Evolutionary conservation across 2,797 vertebrate genomes (phyloP), one percentile per base, ranked within the genome.

Genomic region (Peromyscus attwateri): DNA sequence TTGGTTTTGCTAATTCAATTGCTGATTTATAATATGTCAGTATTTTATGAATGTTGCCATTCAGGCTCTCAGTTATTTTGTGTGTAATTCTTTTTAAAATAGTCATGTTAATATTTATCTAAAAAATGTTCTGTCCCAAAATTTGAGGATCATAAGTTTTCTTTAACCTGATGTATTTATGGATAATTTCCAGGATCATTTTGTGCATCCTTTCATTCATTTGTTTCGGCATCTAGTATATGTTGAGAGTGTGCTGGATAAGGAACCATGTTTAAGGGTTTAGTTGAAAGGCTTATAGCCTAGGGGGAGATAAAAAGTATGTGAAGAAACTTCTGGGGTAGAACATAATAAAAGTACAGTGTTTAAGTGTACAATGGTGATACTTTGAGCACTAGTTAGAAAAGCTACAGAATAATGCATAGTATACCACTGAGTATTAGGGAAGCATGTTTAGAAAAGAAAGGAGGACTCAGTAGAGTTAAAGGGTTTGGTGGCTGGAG

Each of bases 11-110:
- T 82, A 55, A 92, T 68, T 95, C 29, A 93, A 0, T 81, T 71
- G 25, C n/a, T 52, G 16, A 77, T 96, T 91, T 87, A 23, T 7
- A 90, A 16, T 85, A 25, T 52, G 19, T 34, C 27, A 34, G 0
- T 94, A 71, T 92, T 46, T 97, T 6, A 52, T 68, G 70, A 94
- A n/a, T 68, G 1, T 82, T 79, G 7, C 37, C 77, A 37, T 79
- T 95, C 85, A 70, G 90, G 8, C 83, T 95, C 73, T 79, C 34
- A 76, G 77, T 77, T 94, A 73, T 84, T 95, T 93, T 94, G 25
- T 40, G 14, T 92, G 25, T 64, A 85, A 14, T 91, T 95, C 68
- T 88, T 94, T 93, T 70, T 85, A 75, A 92, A 16, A 49, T 85
- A 87, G 87, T 64, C 23, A 37, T 91, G 40, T 64, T 62, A 77